Evolutionary conservation across 2,888 invertebrate genomes (phyloP).

Genomic region (Pyrocoelia pectoralis): DNA sequence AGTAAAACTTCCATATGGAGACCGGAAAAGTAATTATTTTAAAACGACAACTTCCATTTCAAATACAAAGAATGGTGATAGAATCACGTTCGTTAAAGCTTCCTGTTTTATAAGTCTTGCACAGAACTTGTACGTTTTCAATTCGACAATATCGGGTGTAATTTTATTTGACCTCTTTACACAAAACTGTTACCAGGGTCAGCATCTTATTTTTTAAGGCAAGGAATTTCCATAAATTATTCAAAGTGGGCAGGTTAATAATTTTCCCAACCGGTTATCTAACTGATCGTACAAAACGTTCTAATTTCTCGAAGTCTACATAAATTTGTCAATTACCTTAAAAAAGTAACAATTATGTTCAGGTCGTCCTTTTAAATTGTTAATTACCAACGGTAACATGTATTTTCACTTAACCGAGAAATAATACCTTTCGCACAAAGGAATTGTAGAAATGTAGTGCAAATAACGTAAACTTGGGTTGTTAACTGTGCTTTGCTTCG

Average conservation of each 20-base stretch:
- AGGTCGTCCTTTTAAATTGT: slow-evolving; percentile 17
- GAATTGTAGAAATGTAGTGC: slow-evolving; percentile 10
- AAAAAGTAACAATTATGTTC: slow-evolving; percentile 12
- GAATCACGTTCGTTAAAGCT: slow-evolving; percentile 14
- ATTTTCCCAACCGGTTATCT: slow-evolving; percentile 21
- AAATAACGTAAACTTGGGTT: not conserved
- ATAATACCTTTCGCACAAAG: slow-evolving; percentile 16
- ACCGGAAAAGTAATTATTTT: slow-evolving; percentile 29
- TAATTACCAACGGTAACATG: slow-evolving; percentile 24
- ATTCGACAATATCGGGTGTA: slow-evolving; percentile 9
- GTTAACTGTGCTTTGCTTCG: not conserved
- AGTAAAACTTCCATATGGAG: slow-evolving; percentile 25
- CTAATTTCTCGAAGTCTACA: slow-evolving; percentile 16
- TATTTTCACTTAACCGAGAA: slow-evolving; percentile 23
- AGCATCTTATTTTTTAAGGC: slow-evolving; percentile 12
- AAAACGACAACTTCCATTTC: slow-evolving; percentile 11
- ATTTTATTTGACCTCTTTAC: not conserved
- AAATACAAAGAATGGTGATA: slow-evolving; percentile 10
- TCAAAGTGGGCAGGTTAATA: slow-evolving; percentile 20
- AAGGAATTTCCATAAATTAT: slow-evolving; percentile 18
- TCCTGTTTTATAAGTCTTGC: slow-evolving; percentile 14
- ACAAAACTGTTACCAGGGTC: slow-evolving; percentile 14
- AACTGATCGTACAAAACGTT: slow-evolving; percentile 14
- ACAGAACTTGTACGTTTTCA: not conserved
- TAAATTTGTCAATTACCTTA: slow-evolving; percentile 16